phyloP scores from a whole-genome alignment of 2,797 vertebrate species.

The Myoxocephalus aenaeus region DNA sequence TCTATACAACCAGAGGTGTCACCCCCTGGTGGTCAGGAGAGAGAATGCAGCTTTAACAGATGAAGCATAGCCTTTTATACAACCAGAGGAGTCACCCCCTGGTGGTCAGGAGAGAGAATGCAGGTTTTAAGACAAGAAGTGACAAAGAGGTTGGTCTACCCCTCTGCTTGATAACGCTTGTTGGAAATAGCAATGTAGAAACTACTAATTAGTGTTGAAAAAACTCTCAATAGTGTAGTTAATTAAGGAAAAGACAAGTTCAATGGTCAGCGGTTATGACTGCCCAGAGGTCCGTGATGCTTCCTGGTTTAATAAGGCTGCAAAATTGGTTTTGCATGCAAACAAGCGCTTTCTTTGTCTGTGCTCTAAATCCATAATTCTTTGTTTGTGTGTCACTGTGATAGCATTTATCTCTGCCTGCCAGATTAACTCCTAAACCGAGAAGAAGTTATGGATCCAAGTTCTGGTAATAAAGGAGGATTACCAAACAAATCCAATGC shows the following conservation, averaged over 20 bases:
- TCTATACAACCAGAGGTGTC: no score
- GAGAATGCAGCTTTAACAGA: no score
- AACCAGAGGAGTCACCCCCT: no score
- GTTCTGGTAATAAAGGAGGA: constrained; percentile 12
- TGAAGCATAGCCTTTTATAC: no score
- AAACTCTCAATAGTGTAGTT: background rate
- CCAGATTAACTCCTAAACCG: constrained; percentile 13
- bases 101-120: no score
- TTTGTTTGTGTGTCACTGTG: background rate
- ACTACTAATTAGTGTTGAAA: background rate
- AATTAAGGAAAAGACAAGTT: background rate
- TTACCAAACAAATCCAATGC: constrained; percentile 17
- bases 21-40: no score
- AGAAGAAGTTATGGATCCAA: constrained; percentile 6
- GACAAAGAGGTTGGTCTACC: background rate
- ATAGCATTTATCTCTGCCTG: constrained; percentile 16
- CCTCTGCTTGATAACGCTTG: background rate
- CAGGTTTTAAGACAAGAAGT: no score
- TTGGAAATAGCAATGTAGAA: background rate
- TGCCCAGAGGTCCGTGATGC: background rate
- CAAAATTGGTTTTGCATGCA: background rate
- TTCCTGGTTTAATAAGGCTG: background rate
- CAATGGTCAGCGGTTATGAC: background rate
- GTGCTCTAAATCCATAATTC: background rate
- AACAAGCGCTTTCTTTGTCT: background rate